phyloP scores from a whole-genome alignment of 2,113 vertebrate species.

The Chaenogobius annularis region DNA sequence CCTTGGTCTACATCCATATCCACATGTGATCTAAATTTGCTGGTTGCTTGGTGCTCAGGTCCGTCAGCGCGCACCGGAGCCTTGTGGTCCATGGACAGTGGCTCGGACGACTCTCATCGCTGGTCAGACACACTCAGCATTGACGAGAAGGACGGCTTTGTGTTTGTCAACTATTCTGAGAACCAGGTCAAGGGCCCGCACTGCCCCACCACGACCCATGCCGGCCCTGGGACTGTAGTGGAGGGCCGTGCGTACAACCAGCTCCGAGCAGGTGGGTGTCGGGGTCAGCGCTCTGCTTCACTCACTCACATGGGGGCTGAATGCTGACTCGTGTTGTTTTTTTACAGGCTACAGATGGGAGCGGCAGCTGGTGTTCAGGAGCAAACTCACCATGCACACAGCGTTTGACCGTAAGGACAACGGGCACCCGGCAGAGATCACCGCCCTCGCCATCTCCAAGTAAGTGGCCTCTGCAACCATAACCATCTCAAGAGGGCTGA shows the following conservation, averaged over 20 bases:
- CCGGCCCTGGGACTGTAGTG: slow-evolving; percentile 51
- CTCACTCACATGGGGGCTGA: background rate
- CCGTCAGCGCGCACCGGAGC: slow-evolving; percentile 71
- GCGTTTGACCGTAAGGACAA: slow-evolving; percentile 98
- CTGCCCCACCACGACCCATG: slow-evolving; percentile 45
- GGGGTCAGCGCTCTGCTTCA: background rate
- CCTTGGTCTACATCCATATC: background rate
- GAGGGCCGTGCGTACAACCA: slow-evolving; percentile 74
- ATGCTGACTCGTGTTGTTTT: background rate
- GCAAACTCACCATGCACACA: slow-evolving; percentile 98
- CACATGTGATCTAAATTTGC: background rate
- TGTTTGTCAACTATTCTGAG: slow-evolving; percentile 97
- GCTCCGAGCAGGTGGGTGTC: slow-evolving; percentile 69
- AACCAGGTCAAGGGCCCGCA: slow-evolving; percentile 78
- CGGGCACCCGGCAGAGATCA: slow-evolving; percentile 93
- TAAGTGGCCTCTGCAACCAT: slow-evolving; percentile 52
- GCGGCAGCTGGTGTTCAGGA: slow-evolving; percentile 95
- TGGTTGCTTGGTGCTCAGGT: background rate
- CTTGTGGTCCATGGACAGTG: slow-evolving; percentile 85
- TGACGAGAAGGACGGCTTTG: slow-evolving; percentile 96
- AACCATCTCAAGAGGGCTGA: background rate
- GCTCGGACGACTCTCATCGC: slow-evolving; percentile 90
- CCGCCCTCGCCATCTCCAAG: slow-evolving; percentile 92
- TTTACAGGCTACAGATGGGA: slow-evolving; percentile 94
- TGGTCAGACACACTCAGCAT: slow-evolving; percentile 97